Percentiles rank a stretch among this genome's conserved stretches.
Conservation (phyloP, 2,113 vertebrate genomes). For the Oceanodroma tethys region DNA sequence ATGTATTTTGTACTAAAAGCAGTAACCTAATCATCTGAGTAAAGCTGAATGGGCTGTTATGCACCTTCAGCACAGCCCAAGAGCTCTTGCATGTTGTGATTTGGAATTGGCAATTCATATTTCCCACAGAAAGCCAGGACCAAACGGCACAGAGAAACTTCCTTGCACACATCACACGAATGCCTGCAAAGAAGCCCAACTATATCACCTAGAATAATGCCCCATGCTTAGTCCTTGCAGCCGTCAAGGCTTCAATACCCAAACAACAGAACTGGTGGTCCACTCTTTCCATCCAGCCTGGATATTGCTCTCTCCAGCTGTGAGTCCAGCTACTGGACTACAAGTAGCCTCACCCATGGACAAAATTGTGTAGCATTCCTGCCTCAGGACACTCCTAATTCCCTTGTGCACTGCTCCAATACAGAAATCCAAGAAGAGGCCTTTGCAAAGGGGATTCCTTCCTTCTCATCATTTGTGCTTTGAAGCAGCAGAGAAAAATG, state of each 20-base stretch:
- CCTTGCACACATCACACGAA: not conserved
- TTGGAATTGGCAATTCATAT: not conserved
- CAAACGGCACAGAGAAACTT: not conserved
- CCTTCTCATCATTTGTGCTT: not conserved
- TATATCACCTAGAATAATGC: not conserved
- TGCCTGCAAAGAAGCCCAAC: not conserved
- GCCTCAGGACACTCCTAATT: not conserved
- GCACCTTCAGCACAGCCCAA: slow-evolving; percentile 22
- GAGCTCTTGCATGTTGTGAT: slow-evolving; percentile 13
- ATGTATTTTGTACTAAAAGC: slow-evolving; percentile 60
- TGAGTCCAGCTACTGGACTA: not conserved
- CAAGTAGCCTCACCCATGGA: not conserved
- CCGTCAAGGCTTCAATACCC: not conserved
- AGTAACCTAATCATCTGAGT: slow-evolving; percentile 61
- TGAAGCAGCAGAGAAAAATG: not conserved
- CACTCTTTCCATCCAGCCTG: not conserved
- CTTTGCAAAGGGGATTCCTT: not conserved
- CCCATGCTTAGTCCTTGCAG: not conserved
- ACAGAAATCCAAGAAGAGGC: not conserved
- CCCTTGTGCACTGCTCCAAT: not conserved
- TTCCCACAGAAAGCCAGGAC: not conserved
- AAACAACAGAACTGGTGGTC: not conserved
- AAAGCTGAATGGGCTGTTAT: slow-evolving; percentile 50
- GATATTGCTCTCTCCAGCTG: not conserved
- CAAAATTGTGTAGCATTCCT: not conserved